phyloP scores from a whole-genome alignment of 2,888 invertebrate species.

The Selenia dentaria region DNA sequence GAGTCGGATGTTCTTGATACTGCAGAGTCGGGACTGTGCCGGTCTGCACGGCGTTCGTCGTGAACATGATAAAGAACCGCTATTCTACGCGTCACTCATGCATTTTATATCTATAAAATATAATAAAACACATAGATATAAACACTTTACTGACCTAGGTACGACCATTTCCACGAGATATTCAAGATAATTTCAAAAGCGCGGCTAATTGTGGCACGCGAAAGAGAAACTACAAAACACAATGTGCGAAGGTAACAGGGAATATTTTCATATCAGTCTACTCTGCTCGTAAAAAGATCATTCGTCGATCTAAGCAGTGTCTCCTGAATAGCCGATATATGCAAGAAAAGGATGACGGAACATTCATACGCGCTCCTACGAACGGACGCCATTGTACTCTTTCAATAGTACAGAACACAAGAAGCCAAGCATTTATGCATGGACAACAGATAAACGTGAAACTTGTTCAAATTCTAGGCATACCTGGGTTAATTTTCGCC shows the following conservation, averaged over 20 bases:
- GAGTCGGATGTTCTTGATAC: constrained; percentile 87
- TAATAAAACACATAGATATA: constrained; percentile 28
- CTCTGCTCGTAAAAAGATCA: constrained; percentile 81
- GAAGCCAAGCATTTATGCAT: constrained; percentile 33
- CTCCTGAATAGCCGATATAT: constrained; percentile 80
- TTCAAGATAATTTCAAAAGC: constrained; percentile 54
- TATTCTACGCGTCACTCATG: constrained; percentile 41
- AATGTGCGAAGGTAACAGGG: constrained; percentile 81
- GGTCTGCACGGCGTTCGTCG: constrained; percentile 85
- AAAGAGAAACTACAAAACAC: constrained; percentile 75
- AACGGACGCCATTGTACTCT: constrained; percentile 78
- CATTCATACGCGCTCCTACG: constrained; percentile 73
- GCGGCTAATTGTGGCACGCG: constrained; percentile 66
- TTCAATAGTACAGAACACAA: constrained; percentile 51
- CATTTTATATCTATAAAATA: constrained; percentile 44
- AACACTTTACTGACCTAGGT: constrained; percentile 24
- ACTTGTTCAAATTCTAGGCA: constrained; percentile 16
- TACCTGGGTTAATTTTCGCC: constrained; percentile 34
- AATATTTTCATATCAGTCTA: constrained; percentile 79
- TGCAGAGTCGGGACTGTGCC: constrained; percentile 86
- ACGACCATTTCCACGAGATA: constrained; percentile 35
- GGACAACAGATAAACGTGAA: constrained; percentile 2
- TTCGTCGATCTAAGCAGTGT: constrained; percentile 75
- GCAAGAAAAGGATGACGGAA: constrained; percentile 85
- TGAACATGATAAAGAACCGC: constrained; percentile 66